Conservation (phyloP, 2,113 vertebrate species). For the Ochotona curzoniae region DNA sequence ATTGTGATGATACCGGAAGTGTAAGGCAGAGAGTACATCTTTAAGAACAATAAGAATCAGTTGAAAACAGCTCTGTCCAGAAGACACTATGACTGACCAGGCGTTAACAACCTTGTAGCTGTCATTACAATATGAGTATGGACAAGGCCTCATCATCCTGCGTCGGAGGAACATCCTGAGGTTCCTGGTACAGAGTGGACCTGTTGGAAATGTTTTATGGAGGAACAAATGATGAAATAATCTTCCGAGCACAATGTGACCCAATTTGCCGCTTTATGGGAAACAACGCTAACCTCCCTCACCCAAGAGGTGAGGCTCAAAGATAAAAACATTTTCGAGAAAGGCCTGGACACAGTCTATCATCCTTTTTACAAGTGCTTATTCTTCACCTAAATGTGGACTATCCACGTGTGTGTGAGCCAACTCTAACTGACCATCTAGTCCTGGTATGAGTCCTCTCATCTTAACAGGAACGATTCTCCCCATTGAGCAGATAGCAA, state of each 20-base stretch:
- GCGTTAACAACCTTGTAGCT: not conserved
- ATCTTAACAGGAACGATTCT: not conserved
- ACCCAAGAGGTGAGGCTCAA: not conserved
- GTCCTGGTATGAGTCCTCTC: not conserved
- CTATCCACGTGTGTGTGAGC: not conserved
- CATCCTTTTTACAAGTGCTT: not conserved
- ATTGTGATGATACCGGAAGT: not conserved
- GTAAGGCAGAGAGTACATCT: not conserved
- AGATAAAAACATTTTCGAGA: not conserved
- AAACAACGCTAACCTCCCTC: not conserved
- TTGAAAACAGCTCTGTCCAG: not conserved
- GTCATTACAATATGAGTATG: not conserved
- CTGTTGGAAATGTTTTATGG: not conserved
- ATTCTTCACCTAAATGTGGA: not conserved
- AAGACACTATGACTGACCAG: not conserved
- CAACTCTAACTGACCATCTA: not conserved
- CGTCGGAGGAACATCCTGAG: not conserved
- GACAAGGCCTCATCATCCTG: not conserved
- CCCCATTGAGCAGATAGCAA: not conserved
- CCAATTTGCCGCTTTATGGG: not conserved
- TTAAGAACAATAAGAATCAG: not conserved
- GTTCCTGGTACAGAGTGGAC: not conserved
- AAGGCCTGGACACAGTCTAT: not conserved
- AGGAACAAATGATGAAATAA: not conserved
- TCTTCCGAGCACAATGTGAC: not conserved